Base-by-base conservation (phyloP, 2,888 invertebrate genomes). In the Cabera pusaria region DNA sequence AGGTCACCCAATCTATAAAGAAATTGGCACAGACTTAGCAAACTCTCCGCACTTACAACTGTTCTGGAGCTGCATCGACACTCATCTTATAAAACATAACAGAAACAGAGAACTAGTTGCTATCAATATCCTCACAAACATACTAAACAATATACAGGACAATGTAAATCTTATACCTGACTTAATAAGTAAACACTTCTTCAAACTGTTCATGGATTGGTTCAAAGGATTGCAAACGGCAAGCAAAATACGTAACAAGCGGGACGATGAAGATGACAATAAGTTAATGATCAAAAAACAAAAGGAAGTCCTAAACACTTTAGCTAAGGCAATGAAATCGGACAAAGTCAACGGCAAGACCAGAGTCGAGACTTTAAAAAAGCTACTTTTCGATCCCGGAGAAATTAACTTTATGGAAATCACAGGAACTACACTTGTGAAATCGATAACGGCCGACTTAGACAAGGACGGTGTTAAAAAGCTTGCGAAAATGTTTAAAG, bases 351-450 rank as follows among this genome's bases (percentile, higher is more conserved):
- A 83, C 14, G 80, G 85, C 17, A 80, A 85, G 51, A 78, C 86
- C 1, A 91, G 92, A 67, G 78, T 94, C 1, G 78, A 84, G 4
- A 85, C 92, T 2, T 68, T 95, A 18, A 91, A 91, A 37, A 93
- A 91, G 56, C 69, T 95, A 1, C 78, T 94, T 5, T 88, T 94
- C 23, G 83, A 91, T 64, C 94, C 94, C 0, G 94, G 95, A 2
- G 92, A 92, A 58, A 91, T 95, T 43, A 92, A 93, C 72, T 93
- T 95, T 45, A 94, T 94, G 59, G 94, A 94, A 76, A 91, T 92
- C 14, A 93, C 94, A 8, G 91, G 92, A 5, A 91, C 91, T 6
- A 92, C 91, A 55, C 68, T 94, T 24, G 76, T 94, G 0, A 93
- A 93, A 64, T 90, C 91, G 31, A 85, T 94, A 5, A 91, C 91